phyloP scores from a whole-genome alignment of 2,797 vertebrate genomes.

The Heteromormyrus szaboi region DNA sequence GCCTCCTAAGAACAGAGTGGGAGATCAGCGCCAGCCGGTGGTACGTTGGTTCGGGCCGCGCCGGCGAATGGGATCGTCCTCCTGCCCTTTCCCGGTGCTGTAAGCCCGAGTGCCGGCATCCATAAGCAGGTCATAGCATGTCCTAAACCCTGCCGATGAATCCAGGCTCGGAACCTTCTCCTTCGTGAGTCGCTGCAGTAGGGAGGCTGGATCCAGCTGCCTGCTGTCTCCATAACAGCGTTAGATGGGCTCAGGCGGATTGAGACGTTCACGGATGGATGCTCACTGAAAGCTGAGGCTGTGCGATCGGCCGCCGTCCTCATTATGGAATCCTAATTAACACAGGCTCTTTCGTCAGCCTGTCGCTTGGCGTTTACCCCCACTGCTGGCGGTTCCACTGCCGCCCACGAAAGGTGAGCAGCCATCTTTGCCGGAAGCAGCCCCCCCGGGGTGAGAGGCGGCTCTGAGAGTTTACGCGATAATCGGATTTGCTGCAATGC shows the following conservation, averaged over 20 bases:
- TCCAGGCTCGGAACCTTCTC: background rate
- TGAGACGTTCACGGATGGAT: background rate
- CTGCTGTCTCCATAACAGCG: background rate
- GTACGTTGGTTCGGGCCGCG: background rate
- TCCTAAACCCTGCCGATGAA: background rate
- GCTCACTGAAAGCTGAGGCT: slow-evolving; percentile 5
- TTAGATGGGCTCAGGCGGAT: slow-evolving; percentile 9
- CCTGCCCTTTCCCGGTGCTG: background rate
- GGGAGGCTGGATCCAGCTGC: background rate
- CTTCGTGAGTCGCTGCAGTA: background rate
- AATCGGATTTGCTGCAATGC: background rate
- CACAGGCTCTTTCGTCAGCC: slow-evolving; percentile 18
- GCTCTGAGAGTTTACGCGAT: slow-evolving; percentile 30
- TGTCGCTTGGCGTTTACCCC: background rate
- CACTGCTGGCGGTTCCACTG: background rate
- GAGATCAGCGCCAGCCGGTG: background rate
- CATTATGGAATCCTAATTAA: slow-evolving; percentile 37
- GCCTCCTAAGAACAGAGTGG: background rate
- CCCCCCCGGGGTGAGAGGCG: background rate
- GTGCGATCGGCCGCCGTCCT: background rate
- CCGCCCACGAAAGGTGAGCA: slow-evolving; percentile 23
- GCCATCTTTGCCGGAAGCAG: slow-evolving; percentile 23
- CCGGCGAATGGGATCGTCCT: background rate
- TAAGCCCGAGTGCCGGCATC: background rate
- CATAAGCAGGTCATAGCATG: background rate